phyloP scores from a whole-genome alignment of 1,140 invertebrate genomes.

The Zaprionus ghesquierei region DNA sequence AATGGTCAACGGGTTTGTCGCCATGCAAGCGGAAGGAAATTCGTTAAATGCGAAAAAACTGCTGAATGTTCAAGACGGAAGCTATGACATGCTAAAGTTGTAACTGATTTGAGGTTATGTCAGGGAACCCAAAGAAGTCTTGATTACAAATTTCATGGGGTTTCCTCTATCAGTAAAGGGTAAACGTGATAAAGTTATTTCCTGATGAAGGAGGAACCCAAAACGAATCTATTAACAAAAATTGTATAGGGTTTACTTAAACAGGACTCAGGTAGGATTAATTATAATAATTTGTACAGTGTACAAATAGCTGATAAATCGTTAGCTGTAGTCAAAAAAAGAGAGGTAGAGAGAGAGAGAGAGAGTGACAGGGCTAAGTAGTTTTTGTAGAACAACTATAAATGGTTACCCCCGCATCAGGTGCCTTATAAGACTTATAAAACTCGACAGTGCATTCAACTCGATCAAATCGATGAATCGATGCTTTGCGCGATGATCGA shows the following conservation, averaged over 20 bases:
- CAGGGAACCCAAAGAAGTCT: background rate
- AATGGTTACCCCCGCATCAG: conserved; percentile 27
- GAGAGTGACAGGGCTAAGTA: background rate
- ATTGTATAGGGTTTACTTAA: background rate
- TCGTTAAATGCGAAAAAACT: conserved; percentile 40
- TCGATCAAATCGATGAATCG: conserved; percentile 6
- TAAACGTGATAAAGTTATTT: too few relatives aligned
- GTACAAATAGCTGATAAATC: too few relatives aligned
- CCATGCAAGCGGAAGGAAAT: conserved; percentile 51
- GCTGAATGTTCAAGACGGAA: conserved; percentile 5
- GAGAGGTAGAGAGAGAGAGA: background rate
- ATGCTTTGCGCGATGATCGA: background rate
- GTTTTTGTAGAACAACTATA: background rate
- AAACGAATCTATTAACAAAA: too few relatives aligned
- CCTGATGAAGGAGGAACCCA: too few relatives aligned
- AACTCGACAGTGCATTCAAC: conserved; percentile 43
- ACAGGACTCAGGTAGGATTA: too few relatives aligned
- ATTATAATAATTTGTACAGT: too few relatives aligned
- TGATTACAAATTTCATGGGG: background rate
- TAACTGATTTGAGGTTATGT: background rate
- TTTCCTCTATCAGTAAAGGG: background rate
- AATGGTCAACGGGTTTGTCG: conserved; percentile 51
- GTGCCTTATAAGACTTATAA: conserved; percentile 25
- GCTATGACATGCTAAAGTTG: background rate
- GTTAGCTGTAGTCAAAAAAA: background rate